phyloP scores from a whole-genome alignment of 2,113 vertebrate species.

The Crocuta crocuta region DNA sequence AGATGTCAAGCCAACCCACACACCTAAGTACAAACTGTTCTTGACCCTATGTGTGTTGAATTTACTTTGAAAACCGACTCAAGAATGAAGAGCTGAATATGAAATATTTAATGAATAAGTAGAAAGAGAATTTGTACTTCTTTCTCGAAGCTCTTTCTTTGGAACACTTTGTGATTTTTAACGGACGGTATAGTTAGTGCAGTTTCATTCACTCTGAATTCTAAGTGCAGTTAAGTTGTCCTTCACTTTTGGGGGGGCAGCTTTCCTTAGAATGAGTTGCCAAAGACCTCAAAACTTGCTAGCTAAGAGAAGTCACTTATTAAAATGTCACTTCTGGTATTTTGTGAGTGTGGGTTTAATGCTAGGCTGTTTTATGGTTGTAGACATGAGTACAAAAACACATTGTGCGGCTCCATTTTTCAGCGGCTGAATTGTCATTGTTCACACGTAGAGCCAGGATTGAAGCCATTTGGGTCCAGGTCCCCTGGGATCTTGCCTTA shows the following conservation, averaged over 20 bases:
- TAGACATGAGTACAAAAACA: not conserved
- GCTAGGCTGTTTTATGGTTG: not conserved
- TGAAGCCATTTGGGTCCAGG: not conserved
- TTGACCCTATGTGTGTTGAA: not conserved
- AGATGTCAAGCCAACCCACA: not conserved
- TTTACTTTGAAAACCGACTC: slow-evolving; percentile 35
- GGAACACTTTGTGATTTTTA: slow-evolving; percentile 19
- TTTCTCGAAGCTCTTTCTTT: not conserved
- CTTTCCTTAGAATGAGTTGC: slow-evolving; percentile 42
- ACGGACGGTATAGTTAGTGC: not conserved
- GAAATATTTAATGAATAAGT: not conserved
- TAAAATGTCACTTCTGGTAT: slow-evolving; percentile 59
- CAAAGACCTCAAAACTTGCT: slow-evolving; percentile 56
- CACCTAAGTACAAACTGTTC: not conserved
- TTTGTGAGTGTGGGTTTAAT: slow-evolving; percentile 16
- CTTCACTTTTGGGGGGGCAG: not conserved
- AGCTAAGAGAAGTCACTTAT: slow-evolving; percentile 28
- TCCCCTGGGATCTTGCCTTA: not conserved
- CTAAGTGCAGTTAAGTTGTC: not conserved
- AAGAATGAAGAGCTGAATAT: not conserved
- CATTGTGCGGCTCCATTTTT: not conserved
- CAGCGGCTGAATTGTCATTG: not conserved
- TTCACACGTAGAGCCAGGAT: not conserved
- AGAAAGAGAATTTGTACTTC: not conserved
- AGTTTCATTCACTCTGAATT: not conserved